Percentiles rank a stretch among this genome's conserved stretches.
Evolutionary conservation across 2,888 invertebrate species (phyloP).

Genomic region (Clunio marinus): DNA sequence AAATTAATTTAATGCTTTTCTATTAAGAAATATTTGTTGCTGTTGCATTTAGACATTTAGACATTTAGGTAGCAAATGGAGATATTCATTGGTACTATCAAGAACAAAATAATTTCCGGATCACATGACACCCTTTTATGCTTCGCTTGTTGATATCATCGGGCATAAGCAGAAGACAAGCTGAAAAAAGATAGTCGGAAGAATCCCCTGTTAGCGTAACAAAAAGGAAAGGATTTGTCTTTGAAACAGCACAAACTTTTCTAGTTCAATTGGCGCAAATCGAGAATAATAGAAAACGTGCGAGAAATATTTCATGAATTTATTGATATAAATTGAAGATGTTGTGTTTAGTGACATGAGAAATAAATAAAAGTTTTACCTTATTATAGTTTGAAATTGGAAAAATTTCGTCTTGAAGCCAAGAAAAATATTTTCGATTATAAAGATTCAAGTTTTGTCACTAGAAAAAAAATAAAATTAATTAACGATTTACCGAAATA

Average conservation of each 20-base stretch:
- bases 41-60: too few species aligned
- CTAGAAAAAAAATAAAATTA: too few species aligned
- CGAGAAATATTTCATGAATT: slow-evolving; percentile 17
- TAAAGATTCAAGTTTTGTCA: too few species aligned
- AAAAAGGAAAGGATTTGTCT: slow-evolving; percentile 19
- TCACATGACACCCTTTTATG: slow-evolving; percentile 28
- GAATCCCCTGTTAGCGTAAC: not conserved
- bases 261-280: slow-evolving; percentile 20
- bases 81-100: too few species aligned
- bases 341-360: not conserved
- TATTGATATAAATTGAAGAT: not conserved
- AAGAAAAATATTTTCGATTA: too few species aligned
- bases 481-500: too few species aligned
- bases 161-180: too few species aligned
- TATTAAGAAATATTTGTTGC: not conserved
- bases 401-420: too few species aligned
- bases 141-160: not conserved
- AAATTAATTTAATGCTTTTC: slow-evolving; percentile 23
- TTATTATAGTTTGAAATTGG: too few species aligned
- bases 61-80: too few species aligned
- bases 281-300: slow-evolving; percentile 13
- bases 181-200: not conserved
- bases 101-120: slow-evolving; percentile 30
- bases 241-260: not conserved
- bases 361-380: not conserved